These are phyloP conservation scores for Artibeus lituratus DNA, from an alignment of 2,797 vertebrate genomes.

Conservation along the genomic window DNA sequence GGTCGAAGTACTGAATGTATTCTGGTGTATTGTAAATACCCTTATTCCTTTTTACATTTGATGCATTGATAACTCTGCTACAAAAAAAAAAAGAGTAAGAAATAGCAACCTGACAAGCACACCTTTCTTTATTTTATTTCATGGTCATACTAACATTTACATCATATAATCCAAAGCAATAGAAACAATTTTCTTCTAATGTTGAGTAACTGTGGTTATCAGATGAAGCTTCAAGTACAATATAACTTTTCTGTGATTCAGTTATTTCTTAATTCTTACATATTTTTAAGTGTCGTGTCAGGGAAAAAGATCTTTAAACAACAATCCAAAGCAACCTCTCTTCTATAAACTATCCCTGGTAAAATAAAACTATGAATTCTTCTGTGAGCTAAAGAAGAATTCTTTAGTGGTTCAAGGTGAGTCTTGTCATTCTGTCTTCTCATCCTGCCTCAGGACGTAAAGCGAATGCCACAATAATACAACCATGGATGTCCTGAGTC, in stretches of 20 bases:
- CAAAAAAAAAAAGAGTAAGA: not conserved
- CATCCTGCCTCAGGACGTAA: not conserved
- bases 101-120: not conserved
- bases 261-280: not conserved
- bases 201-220: not conserved
- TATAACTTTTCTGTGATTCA: not conserved
- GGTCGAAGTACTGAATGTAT: not conserved
- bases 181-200: not conserved
- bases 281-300: not conserved
- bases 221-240: not conserved
- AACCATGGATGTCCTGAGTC: not conserved
- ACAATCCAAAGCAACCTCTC: not conserved
- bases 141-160: not conserved
- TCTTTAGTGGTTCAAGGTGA: constrained; percentile 11
- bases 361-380: not conserved
- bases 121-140: not conserved
- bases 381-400: not conserved
- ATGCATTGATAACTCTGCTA: not conserved
- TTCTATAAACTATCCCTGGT: not conserved
- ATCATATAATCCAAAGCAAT: not conserved
- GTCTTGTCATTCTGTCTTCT: not conserved
- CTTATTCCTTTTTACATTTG: not conserved
- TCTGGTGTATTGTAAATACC: not conserved
- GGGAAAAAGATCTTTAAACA: not conserved
- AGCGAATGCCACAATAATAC: not conserved